These are phyloP conservation scores for Drosophila neutralis DNA, from an alignment of 2,888 invertebrate species.

Conservation along the genomic window DNA sequence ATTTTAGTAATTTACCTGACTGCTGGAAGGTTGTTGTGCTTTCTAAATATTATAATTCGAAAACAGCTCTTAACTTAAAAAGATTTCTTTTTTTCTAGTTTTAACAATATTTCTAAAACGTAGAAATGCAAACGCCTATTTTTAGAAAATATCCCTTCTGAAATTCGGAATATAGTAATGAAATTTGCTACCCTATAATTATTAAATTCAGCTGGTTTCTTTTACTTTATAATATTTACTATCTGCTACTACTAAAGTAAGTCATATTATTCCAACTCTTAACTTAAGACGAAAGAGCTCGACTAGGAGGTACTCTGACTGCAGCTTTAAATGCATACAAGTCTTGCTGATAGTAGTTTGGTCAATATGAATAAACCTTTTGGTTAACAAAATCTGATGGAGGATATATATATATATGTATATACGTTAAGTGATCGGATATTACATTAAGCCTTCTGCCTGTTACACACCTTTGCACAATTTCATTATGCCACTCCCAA, in stretches of 20 bases:
- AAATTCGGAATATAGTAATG: neutral
- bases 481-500: neutral
- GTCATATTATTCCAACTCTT: neutral
- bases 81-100: neutral
- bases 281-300: neutral
- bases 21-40: neutral
- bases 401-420: neutral
- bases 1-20: neutral
- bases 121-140: neutral
- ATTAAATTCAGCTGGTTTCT: neutral
- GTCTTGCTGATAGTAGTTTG: neutral
- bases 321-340: neutral
- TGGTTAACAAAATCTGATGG: neutral
- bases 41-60: neutral
- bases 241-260: neutral
- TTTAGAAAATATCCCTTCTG: neutral
- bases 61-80: neutral
- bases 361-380: neutral
- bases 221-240: neutral
- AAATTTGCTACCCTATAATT: neutral
- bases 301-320: neutral
- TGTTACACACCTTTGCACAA: neutral
- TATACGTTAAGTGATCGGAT: neutral
- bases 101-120: neutral
- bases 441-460: neutral